Conservation (phyloP, 1,140 invertebrate species). For the Drosophila repleta region DNA sequence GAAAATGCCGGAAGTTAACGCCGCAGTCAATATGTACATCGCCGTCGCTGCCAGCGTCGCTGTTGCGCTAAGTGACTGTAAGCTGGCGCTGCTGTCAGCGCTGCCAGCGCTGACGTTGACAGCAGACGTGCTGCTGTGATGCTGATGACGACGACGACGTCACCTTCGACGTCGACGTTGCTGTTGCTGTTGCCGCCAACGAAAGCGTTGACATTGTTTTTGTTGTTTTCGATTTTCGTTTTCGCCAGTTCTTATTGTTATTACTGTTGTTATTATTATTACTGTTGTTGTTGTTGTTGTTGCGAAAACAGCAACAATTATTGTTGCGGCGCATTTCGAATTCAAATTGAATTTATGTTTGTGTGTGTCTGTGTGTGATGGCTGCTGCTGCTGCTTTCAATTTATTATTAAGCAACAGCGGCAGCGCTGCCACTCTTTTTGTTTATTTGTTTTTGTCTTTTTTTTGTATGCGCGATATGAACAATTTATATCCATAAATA, state of each 20-base stretch:
- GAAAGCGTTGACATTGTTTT: conserved; percentile 53
- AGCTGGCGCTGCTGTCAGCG: conserved; percentile 18
- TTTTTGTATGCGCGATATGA: conserved; percentile 11
- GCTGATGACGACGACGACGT: conserved; percentile 13
- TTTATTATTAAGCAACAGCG: conserved; percentile 39
- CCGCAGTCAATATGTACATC: conserved; percentile 36
- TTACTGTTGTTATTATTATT: conserved; percentile 19
- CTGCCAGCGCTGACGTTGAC: conserved; percentile 22
- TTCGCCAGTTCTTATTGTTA: conserved; percentile 45
- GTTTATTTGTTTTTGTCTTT: conserved; percentile 32
- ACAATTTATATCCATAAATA: conserved; percentile 51
- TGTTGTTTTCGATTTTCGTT: conserved; percentile 54
- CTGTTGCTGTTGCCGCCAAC: conserved; percentile 25
- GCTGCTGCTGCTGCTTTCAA: conserved; percentile 19
- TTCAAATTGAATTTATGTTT: conserved; percentile 38
- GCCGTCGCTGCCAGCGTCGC: conserved; percentile 3
- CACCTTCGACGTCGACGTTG: conserved; percentile 23
- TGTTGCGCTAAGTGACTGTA: not conserved
- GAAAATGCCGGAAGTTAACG: conserved; percentile 48
- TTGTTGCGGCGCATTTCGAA: conserved; percentile 51
- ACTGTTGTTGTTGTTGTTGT: conserved; percentile 27
- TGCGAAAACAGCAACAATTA: conserved; percentile 47
- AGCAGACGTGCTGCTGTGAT: conserved; percentile 17
- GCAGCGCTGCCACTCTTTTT: conserved; percentile 31
- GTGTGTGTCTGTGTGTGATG: not conserved